Conservation (phyloP, 2,113 vertebrate species). For the Theristicus caerulescens region DNA sequence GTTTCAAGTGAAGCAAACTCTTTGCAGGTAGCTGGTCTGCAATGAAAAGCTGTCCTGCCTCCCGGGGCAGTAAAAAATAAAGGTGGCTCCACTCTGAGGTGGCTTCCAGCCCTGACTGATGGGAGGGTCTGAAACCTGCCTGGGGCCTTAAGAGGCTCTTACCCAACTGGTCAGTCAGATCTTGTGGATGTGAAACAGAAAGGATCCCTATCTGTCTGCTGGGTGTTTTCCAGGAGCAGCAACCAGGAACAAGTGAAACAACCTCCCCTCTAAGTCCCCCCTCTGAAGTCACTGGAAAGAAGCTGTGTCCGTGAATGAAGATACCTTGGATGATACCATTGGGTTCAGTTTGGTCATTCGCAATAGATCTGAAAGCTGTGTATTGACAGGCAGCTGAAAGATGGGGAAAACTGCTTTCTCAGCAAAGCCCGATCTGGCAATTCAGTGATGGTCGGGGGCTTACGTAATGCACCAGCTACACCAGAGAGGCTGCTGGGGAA, state of each 20-base stretch:
- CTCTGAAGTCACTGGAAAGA: not conserved
- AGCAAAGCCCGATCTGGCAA: accelerated
- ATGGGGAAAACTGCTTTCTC: not conserved
- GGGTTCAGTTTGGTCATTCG: not conserved
- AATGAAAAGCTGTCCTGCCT: not conserved
- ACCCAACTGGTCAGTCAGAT: not conserved
- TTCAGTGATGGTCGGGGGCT: not conserved
- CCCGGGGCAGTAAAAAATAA: not conserved
- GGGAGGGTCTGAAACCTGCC: not conserved
- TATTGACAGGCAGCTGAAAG: not conserved
- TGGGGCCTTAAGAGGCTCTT: not conserved
- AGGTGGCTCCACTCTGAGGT: not conserved
- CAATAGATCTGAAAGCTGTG: not conserved
- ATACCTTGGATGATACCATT: not conserved
- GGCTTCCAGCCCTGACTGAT: not conserved
- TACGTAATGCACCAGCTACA: not conserved
- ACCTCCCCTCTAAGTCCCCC: not conserved
- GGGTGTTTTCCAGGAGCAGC: not conserved
- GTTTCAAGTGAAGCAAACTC: not conserved
- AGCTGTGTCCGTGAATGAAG: not conserved
- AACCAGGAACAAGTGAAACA: not conserved
- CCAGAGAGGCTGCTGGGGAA: not conserved
- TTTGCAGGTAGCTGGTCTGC: not conserved
- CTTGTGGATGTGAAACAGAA: not conserved
- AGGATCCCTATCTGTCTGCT: not conserved